A percentile compares a stretch with the other conserved stretches of the same genome.
These are phyloP conservation scores for Ceramica pisi DNA, from an alignment of 2,888 invertebrate genomes.

Conservation along the genomic window DNA sequence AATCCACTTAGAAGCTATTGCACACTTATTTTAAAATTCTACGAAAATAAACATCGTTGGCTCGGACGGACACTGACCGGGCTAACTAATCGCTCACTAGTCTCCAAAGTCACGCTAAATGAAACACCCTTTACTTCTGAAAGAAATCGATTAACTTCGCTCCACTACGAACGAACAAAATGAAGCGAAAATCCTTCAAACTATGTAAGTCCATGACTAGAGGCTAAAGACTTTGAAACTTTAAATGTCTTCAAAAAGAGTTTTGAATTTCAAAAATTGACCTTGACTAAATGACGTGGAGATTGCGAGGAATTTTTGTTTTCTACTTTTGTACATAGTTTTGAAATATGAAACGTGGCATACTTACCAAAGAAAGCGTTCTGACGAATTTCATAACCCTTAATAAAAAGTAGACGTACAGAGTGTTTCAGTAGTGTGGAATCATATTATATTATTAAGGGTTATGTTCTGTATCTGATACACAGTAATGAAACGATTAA, in stretches of 20 bases:
- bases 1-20: slow-evolving; percentile 45
- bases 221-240: slow-evolving; percentile 57
- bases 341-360: background rate
- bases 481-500: too few species aligned
- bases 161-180: slow-evolving; percentile 62
- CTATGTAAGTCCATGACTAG: slow-evolving; percentile 64
- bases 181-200: slow-evolving; percentile 62
- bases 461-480: too few species aligned
- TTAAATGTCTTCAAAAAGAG: slow-evolving; percentile 57
- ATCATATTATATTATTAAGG: too few species aligned
- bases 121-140: slow-evolving; percentile 73
- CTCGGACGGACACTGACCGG: slow-evolving; percentile 67
- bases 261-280: slow-evolving; percentile 54
- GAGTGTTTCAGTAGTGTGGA: too few species aligned
- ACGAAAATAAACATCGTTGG: slow-evolving; percentile 46
- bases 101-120: slow-evolving; percentile 72
- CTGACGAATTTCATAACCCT: background rate
- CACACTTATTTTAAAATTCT: slow-evolving; percentile 40
- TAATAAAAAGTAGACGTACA: background rate
- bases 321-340: background rate
- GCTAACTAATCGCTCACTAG: slow-evolving; percentile 61
- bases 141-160: slow-evolving; percentile 69
- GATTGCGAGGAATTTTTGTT: background rate
- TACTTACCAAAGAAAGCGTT: too few species aligned
- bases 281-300: slow-evolving; percentile 28